Conservation (phyloP, 2,888 invertebrate species). For the Ophioninae sp. region DNA sequence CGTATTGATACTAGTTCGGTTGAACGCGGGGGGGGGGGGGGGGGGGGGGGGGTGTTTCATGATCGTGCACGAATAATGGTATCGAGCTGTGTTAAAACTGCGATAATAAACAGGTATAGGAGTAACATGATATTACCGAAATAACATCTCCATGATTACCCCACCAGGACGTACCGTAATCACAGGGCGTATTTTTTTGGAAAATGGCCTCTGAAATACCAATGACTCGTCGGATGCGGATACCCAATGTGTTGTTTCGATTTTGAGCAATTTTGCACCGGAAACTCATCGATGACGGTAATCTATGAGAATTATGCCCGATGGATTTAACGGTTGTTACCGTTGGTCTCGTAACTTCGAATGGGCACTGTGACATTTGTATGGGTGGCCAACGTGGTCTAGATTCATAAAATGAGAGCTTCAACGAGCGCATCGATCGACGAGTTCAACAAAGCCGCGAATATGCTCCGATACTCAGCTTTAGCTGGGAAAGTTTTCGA, state of each 20-base stretch:
- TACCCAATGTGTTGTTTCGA: not conserved
- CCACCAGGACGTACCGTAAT: slow-evolving; percentile 61
- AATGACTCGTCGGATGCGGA: not conserved
- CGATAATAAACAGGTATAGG: slow-evolving; percentile 56
- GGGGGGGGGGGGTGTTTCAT: slow-evolving; percentile 56
- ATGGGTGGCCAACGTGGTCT: too few species aligned
- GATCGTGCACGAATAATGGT: slow-evolving; percentile 73
- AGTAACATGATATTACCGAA: slow-evolving; percentile 73
- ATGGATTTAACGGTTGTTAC: not conserved
- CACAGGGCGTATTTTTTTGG: not conserved
- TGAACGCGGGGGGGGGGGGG: too few species aligned
- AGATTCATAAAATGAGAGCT: too few species aligned
- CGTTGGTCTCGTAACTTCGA: too few species aligned
- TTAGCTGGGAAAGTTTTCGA: too few species aligned
- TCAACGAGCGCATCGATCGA: too few species aligned
- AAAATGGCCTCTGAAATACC: not conserved
- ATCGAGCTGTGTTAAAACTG: slow-evolving; percentile 55
- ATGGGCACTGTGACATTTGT: too few species aligned
- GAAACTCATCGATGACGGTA: not conserved
- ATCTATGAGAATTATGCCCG: not conserved
- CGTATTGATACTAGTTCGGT: slow-evolving; percentile 61
- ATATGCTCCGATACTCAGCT: too few species aligned
- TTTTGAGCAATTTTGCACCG: not conserved
- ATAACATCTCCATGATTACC: slow-evolving; percentile 71
- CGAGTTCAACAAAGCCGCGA: too few species aligned